These are phyloP conservation scores for Drosophila helvetica DNA, from an alignment of 2,888 invertebrate species.

Conservation along the genomic window DNA sequence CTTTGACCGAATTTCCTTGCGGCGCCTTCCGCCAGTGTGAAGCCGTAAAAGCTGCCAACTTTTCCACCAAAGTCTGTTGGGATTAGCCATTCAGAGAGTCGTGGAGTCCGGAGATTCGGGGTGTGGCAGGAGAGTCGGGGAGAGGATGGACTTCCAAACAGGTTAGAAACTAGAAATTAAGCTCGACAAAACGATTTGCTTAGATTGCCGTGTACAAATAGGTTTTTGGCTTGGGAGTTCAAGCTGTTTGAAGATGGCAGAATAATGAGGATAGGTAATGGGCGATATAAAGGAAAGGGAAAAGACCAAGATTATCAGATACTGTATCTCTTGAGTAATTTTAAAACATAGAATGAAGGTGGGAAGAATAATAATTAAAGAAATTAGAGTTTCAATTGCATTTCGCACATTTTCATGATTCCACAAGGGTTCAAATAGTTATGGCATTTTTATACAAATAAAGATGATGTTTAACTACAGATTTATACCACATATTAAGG, in stretches of 20 bases:
- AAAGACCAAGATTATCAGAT: neutral
- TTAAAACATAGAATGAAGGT: neutral
- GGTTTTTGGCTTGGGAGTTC: conserved; percentile 12
- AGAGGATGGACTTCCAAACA: neutral
- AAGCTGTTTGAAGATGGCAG: neutral
- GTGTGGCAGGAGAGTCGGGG: neutral
- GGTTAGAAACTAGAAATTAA: conserved; percentile 43
- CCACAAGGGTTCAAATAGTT: no score
- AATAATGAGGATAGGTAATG: conserved; percentile 10
- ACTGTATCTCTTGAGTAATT: neutral
- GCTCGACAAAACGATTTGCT: conserved; percentile 47
- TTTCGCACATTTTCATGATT: no score
- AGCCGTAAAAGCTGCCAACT: conserved; percentile 60
- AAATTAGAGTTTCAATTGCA: neutral
- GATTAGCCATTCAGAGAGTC: conserved; percentile 27
- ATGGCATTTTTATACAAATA: no score
- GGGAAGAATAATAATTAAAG: neutral
- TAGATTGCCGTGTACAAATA: conserved; percentile 42
- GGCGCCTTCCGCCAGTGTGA: conserved; percentile 46
- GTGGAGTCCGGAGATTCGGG: conserved; percentile 4
- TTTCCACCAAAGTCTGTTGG: conserved; percentile 57
- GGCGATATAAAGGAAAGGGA: neutral
- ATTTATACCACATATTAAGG: no score
- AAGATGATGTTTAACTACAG: no score
- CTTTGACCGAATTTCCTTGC: conserved; percentile 62